phyloP scores from a whole-genome alignment of 2,888 invertebrate genomes.

The Pyrocoelia pectoralis region DNA sequence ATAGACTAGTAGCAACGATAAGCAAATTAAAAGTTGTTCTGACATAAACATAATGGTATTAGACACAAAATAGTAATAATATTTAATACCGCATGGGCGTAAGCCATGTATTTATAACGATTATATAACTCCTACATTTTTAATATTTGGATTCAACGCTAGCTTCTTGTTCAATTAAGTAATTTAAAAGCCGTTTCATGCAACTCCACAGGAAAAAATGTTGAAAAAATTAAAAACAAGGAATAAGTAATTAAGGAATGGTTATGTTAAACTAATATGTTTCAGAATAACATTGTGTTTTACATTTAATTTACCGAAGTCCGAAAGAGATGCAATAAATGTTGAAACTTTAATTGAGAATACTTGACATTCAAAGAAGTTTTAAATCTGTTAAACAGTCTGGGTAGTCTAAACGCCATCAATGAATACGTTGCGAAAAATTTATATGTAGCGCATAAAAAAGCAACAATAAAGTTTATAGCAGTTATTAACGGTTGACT shows the following conservation, averaged over 20 bases:
- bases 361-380: no score
- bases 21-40: not conserved
- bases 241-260: no score
- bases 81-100: conserved; percentile 1
- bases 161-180: not conserved
- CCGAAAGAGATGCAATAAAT: no score
- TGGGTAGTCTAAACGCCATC: no score
- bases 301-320: no score
- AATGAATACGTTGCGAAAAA: not conserved
- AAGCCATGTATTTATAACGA: not conserved
- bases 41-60: conserved; percentile 1
- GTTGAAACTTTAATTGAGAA: no score
- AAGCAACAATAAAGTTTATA: not conserved
- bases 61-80: not conserved
- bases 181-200: not conserved
- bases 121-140: not conserved
- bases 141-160: not conserved
- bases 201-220: no score
- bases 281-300: no score
- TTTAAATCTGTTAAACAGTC: no score
- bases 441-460: not conserved
- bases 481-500: not conserved
- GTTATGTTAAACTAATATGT: no score
- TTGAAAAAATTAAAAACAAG: no score
- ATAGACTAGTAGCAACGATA: not conserved